Conservation (phyloP, 1,140 invertebrate species). For the Streblospio benedicti region DNA sequence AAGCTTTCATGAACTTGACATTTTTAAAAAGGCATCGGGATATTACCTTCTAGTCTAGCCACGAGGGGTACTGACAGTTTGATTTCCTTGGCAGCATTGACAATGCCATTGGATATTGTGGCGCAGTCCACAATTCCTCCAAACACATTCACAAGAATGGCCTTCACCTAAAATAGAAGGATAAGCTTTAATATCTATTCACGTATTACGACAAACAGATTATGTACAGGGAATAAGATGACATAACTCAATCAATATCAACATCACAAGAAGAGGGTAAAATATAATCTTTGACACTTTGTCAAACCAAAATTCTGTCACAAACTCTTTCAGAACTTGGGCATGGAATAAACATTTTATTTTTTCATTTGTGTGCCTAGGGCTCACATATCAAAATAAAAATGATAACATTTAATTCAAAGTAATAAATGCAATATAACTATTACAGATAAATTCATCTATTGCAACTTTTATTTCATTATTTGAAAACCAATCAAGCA, state of each 20-base stretch:
- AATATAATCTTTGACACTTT: no score
- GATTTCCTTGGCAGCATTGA: conserved; percentile 73
- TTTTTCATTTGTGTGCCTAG: no score
- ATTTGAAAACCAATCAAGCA: no score
- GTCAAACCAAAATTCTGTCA: no score
- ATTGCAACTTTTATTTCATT: no score
- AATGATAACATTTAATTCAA: background rate
- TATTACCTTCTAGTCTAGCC: conserved; percentile 80
- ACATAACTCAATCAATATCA: background rate
- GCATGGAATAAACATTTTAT: no score
- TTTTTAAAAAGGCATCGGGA: background rate
- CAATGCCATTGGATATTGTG: conserved; percentile 89
- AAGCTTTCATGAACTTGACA: background rate
- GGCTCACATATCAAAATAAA: no score
- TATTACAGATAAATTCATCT: no score
- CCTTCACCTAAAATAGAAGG: conserved; percentile 60
- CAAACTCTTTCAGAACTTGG: no score
- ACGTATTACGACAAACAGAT: no score
- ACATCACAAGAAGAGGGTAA: no score
- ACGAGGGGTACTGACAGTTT: conserved; percentile 78
- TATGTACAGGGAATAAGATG: background rate
- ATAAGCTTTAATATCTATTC: background rate
- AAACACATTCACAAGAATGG: conserved; percentile 96
- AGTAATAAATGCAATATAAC: background rate
- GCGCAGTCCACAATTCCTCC: conserved; percentile 98